A percentile compares a stretch with the other conserved stretches of the same genome.
These are phyloP conservation scores for Acanthopagrus latus DNA, from an alignment of 2,797 vertebrate genomes.

Conservation along the genomic window DNA sequence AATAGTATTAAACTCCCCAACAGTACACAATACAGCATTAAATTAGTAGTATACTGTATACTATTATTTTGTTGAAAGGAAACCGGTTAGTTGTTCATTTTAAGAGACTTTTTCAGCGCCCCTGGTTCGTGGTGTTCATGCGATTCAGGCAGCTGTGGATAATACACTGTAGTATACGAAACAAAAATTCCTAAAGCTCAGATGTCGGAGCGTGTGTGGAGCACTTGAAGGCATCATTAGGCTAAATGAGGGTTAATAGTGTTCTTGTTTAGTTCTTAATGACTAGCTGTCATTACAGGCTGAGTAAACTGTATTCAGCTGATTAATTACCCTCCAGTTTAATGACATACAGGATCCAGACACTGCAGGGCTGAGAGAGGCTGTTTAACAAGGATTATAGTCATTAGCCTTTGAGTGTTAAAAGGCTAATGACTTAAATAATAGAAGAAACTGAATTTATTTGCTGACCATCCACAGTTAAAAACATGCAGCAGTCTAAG, in stretches of 20 bases:
- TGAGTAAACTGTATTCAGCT: slow-evolving; percentile 10
- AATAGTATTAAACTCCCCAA: no score
- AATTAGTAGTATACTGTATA: no score
- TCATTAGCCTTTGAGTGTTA: background rate
- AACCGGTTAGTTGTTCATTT: no score
- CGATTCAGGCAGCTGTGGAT: no score
- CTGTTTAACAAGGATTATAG: background rate
- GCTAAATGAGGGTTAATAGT: background rate
- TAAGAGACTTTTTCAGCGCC: background rate
- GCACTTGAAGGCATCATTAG: slow-evolving; percentile 37
- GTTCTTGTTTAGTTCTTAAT: slow-evolving; percentile 19
- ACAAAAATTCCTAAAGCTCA: background rate
- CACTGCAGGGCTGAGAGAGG: background rate
- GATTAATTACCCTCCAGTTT: slow-evolving; percentile 1
- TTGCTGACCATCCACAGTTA: background rate
- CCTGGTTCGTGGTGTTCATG: no score
- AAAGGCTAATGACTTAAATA: no score
- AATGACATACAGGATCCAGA: slow-evolving; percentile 1
- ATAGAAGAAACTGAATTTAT: background rate
- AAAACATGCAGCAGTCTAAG: background rate
- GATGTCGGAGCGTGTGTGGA: background rate
- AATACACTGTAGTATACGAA: no score
- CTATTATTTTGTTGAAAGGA: no score
- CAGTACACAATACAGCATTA: no score
- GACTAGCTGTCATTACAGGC: background rate